Evolutionary conservation across 2,113 vertebrate species (phyloP), one percentile per base, ranked within the genome.

Genomic region (Zingel zingel): DNA sequence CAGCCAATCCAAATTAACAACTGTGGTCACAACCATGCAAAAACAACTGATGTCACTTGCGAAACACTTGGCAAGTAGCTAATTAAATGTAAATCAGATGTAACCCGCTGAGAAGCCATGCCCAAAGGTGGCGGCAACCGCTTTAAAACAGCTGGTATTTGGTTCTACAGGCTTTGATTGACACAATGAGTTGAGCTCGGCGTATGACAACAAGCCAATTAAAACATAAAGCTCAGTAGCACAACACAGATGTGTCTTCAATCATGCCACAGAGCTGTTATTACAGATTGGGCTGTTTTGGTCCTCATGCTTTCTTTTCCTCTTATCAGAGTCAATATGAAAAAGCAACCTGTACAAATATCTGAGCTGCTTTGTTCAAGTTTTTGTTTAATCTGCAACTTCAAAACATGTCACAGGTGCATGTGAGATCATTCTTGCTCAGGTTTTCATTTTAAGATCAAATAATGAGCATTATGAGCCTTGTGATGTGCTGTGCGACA

Each of bases 291-390:
- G 81, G 53, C 56, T 88, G 88, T 91, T 93, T 90, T 87, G 47
- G 58, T 80, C 73, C 75, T 25, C 0, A 1, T 86, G 82, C 62
- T 77, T 89, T 84, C 57, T 64, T 90, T 88, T 78, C 67, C 62
- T 70, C 63, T 90, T 85, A 88, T 90, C 81, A 88, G 83, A 90
- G 77, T 85, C 50, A 45, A 76, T 81, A 62, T 78, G 36, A 82
- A 86, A 74, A 64, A 39, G 47, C 82, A 92, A 90, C 86, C 93
- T 93, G 92, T 81, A 79, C 69, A 94, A 94, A 93, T 77, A 94
- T 89, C 80, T 73, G 81, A 75, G 57, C 58, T 30, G 68, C 72
- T 88, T 82, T 91, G 68, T 85, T 79, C 48, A 57, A 67, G 30
- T 18, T 71, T 90, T 76, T 83, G 79, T 88, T 94, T 86, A 64